Evolutionary conservation across 2,113 vertebrate species (phyloP).

Genomic region (Thryonomys swinderianus): DNA sequence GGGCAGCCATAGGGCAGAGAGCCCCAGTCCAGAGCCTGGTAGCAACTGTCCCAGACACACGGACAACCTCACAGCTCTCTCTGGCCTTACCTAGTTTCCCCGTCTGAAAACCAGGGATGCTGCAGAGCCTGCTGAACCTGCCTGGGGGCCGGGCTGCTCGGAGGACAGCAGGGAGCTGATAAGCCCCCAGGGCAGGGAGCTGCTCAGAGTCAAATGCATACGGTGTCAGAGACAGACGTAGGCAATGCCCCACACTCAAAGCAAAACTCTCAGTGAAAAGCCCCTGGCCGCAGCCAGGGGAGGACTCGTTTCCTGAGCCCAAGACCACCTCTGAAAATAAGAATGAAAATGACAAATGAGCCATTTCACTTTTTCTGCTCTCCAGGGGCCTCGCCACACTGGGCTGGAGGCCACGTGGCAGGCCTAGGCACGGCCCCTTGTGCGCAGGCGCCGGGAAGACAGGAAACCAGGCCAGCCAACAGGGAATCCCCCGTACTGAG

Average conservation of each 20-base stretch:
- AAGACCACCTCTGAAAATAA: slow-evolving; percentile 10
- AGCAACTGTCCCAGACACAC: rapidly evolving
- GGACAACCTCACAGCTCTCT: neutral
- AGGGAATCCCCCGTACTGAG: neutral
- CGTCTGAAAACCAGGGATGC: neutral
- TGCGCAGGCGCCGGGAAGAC: neutral
- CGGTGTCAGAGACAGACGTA: neutral
- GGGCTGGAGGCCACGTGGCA: rapidly evolving
- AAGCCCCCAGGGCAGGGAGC: rapidly evolving
- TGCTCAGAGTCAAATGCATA: no score
- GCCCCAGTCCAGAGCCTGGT: rapidly evolving
- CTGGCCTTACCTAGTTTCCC: neutral
- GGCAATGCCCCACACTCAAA: neutral
- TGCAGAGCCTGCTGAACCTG: rapidly evolving
- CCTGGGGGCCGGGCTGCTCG: neutral
- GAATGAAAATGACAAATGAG: slow-evolving; percentile 49
- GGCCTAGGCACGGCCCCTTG: neutral
- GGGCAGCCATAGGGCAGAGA: rapidly evolving
- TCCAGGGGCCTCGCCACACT: neutral
- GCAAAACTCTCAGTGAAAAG: neutral
- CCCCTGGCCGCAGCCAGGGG: no score
- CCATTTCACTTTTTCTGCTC: slow-evolving; percentile 60
- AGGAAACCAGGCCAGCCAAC: neutral
- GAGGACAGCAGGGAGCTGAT: rapidly evolving
- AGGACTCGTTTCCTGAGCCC: neutral